Percentiles rank a stretch among this genome's conserved stretches.
Evolutionary conservation across 2,113 vertebrate genomes (phyloP).

Genomic region (Bufo gargarizans): DNA sequence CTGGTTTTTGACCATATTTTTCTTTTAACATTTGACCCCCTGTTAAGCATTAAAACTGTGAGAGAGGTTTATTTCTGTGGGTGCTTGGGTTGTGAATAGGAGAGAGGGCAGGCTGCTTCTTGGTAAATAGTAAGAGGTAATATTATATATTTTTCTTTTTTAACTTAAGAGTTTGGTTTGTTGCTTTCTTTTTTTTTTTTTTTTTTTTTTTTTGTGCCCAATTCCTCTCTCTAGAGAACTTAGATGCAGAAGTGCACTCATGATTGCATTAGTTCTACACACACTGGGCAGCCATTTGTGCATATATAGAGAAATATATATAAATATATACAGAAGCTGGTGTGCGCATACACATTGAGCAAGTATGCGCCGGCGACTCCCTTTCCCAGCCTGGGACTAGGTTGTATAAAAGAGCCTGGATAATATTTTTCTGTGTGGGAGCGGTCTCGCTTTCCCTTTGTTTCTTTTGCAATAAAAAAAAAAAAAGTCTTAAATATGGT

Average conservation of each 20-base stretch:
- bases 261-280: slow-evolving; percentile 32
- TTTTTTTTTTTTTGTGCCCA: slow-evolving; percentile 16
- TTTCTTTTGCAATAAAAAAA: slow-evolving; percentile 58
- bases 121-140: slow-evolving; percentile 42
- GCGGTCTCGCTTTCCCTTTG: slow-evolving; percentile 38
- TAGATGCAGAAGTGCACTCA: neutral
- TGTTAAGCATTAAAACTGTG: slow-evolving; percentile 9
- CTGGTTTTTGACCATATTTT: neutral
- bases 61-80: slow-evolving; percentile 15
- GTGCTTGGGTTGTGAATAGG: neutral
- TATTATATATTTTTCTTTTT: slow-evolving; percentile 47
- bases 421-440: slow-evolving; percentile 57
- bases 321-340: slow-evolving; percentile 39
- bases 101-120: slow-evolving; percentile 13
- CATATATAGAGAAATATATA: slow-evolving; percentile 49
- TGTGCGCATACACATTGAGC: slow-evolving; percentile 1
- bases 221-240: slow-evolving; percentile 6
- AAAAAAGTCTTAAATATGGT: neutral
- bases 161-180: slow-evolving; percentile 47
- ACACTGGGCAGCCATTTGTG: slow-evolving; percentile 33
- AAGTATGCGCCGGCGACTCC: slow-evolving; percentile 33
- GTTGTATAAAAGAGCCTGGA: slow-evolving; percentile 56
- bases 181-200: slow-evolving; percentile 26
- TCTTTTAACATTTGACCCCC: neutral
- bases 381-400: slow-evolving; percentile 13